Evolutionary conservation across 2,113 vertebrate genomes (phyloP).

Genomic region (Sterna hirundo): DNA sequence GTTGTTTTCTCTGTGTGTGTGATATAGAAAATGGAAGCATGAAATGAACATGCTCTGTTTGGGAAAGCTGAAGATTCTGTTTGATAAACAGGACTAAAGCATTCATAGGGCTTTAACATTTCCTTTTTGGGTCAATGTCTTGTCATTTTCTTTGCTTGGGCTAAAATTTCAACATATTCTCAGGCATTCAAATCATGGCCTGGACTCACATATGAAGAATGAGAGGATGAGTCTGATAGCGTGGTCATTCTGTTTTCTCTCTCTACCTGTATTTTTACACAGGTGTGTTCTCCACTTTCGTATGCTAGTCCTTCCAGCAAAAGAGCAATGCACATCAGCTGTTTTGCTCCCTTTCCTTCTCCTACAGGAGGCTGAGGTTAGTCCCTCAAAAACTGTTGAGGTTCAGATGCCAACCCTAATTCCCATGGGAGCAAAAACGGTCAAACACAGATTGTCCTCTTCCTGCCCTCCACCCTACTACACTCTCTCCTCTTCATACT

Average conservation of each 20-base stretch:
- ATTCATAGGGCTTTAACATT: conserved; percentile 23
- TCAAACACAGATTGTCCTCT: accelerated
- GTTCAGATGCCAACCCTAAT: background rate
- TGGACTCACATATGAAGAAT: background rate
- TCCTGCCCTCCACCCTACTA: background rate
- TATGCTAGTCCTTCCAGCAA: background rate
- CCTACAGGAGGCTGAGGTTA: background rate
- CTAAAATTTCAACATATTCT: background rate
- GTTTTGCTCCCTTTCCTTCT: background rate
- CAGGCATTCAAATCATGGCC: background rate
- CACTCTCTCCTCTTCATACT: background rate
- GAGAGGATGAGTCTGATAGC: background rate
- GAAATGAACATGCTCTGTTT: conserved; percentile 47
- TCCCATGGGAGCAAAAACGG: background rate
- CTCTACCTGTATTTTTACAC: background rate
- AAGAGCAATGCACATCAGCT: background rate
- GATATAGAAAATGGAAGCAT: conserved; percentile 22
- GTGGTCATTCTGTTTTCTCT: background rate
- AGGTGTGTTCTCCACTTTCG: background rate
- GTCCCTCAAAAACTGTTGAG: background rate
- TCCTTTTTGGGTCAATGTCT: conserved; percentile 58
- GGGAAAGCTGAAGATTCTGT: conserved; percentile 40
- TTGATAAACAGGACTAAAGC: conserved; percentile 34
- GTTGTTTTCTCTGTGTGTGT: background rate
- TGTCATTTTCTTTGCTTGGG: background rate